Conservation (phyloP, 2,888 invertebrate genomes). For the Stenichneumon culpator region DNA sequence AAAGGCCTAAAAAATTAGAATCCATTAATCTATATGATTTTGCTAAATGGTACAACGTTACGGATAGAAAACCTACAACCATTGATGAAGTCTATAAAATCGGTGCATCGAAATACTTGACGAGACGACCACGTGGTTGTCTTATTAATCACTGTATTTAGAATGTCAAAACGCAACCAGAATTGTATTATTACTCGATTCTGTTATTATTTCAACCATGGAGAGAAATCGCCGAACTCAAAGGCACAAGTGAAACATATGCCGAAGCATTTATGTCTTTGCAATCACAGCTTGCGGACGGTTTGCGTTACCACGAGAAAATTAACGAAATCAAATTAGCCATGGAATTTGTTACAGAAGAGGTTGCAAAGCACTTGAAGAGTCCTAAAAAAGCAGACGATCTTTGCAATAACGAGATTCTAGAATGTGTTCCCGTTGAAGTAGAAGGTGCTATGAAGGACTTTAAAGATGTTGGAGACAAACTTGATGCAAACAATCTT, state of each 20-base stretch:
- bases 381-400: neutral
- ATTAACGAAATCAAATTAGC: neutral
- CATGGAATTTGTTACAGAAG: neutral
- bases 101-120: conserved; percentile 13
- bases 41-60: too few relatives aligned
- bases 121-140: conserved; percentile 4
- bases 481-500: too few relatives aligned
- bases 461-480: too few relatives aligned
- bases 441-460: too few relatives aligned
- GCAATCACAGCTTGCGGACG: too few relatives aligned
- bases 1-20: too few relatives aligned
- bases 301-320: neutral
- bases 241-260: too few relatives aligned
- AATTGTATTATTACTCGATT: conserved; percentile 53
- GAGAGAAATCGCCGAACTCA: conserved; percentile 43
- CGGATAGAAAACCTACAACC: neutral
- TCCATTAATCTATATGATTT: too few relatives aligned
- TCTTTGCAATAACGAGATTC: neutral
- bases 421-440: too few relatives aligned
- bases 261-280: too few relatives aligned
- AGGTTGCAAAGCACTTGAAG: neutral
- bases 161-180: conserved; percentile 32
- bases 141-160: conserved; percentile 28
- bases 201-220: conserved; percentile 49
- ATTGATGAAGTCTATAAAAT: conserved; percentile 18